Conservation (phyloP, 2,797 vertebrate species). For the Cynopterus sphinx region DNA sequence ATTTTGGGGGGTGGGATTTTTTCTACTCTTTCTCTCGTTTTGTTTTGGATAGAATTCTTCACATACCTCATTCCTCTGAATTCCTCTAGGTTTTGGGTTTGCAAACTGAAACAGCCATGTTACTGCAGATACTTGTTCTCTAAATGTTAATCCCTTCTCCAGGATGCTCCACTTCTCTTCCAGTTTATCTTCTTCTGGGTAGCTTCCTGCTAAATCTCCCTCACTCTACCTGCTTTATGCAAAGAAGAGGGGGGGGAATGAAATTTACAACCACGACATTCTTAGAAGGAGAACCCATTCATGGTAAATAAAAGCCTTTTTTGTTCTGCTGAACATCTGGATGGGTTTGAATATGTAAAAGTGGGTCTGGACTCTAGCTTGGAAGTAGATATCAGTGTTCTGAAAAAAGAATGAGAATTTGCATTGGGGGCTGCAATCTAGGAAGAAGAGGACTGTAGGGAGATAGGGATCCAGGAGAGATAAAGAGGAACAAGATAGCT, state of each 20-base stretch:
- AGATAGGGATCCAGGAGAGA: not conserved
- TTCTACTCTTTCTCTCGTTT: not conserved
- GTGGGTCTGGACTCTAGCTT: not conserved
- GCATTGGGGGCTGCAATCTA: not conserved
- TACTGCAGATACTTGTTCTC: not conserved
- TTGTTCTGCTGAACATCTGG: not conserved
- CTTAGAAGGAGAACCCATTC: not conserved
- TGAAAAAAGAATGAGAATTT: slow-evolving; percentile 16
- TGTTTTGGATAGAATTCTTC: not conserved
- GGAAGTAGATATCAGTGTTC: not conserved
- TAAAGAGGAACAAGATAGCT: not conserved
- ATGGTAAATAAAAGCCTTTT: slow-evolving; percentile 24
- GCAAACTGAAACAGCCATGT: not conserved
- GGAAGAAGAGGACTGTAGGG: not conserved
- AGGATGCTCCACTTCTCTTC: not conserved
- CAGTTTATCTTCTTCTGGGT: not conserved
- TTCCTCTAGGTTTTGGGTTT: not conserved
- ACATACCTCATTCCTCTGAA: not conserved
- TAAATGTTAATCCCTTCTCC: not conserved
- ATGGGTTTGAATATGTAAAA: slow-evolving; percentile 36
- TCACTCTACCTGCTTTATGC: not conserved
- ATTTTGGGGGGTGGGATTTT: not conserved
- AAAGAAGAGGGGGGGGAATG: not conserved
- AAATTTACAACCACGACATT: not conserved
- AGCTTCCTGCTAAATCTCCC: not conserved